Evolutionary conservation across 2,113 vertebrate genomes (phyloP), one percentile per base, ranked within the genome.

Genomic region (Pungitius pungitius): DNA sequence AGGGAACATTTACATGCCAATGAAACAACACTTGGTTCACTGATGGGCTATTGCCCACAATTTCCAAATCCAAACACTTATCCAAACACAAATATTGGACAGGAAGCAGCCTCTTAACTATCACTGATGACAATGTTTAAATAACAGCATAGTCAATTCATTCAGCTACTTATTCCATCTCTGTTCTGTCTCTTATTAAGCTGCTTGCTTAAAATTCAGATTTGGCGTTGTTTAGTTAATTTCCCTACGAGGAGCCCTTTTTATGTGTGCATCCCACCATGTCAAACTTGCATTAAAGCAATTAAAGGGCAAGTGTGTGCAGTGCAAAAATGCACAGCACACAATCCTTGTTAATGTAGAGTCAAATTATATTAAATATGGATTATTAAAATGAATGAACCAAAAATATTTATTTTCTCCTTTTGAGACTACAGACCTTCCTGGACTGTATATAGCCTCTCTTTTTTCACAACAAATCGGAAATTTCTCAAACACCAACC

Each of bases 1-100:
- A 59, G 43, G 42, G 69, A 86, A 83, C 71, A 88, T 83, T 85
- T 82, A 61, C 49, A 66, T 63, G 20, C 13, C 39, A 57, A 1
- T 54, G 3, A 64, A 45, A 42, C 30, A 5, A 27, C 33, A 59
- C 30, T 40, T 30, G 30, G 30, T 30, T 54, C 3, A 52, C 26
- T 45, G 27, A 56, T 56, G 4, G 15, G 67, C 58, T 52, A 37
- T 51, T 58, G 62, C 58, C 57, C 56, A 70, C 37, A 80, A 56
- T 66, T 55, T 58, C 65, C 1, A 2, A 47, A 49, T 37, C 10
- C 27, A 68, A 74, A 60, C 30, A 57, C n/a, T 47, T 52, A 9
- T 9, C 69, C 37, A 20, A 52, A 8, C 26, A 20, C 63, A 70
- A 80, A 75, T 33, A 52, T 5, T n/a, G 33, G 35, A 43, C 18